A percentile compares a stretch with the other conserved stretches of the same genome.
phyloP scores from a whole-genome alignment of 2,888 invertebrate genomes.

The Panzeria rudis region DNA sequence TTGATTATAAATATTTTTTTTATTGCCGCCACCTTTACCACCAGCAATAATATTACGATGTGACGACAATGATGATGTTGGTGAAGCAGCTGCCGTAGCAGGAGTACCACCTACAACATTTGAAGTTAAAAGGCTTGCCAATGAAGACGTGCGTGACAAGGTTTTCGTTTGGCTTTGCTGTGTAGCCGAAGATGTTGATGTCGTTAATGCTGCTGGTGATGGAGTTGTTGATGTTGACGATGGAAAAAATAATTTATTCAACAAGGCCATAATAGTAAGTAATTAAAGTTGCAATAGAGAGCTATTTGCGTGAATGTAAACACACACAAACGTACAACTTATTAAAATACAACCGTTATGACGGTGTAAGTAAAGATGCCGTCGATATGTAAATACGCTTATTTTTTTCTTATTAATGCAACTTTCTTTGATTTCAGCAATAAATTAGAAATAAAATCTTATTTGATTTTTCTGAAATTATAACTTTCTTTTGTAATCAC shows the following conservation, averaged over 20 bases:
- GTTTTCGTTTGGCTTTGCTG: constrained; percentile 45
- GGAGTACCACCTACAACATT: constrained; percentile 18
- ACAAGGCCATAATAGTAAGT: constrained; percentile 87
- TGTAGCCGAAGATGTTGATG: constrained; percentile 65
- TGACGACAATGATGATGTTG: constrained; percentile 73
- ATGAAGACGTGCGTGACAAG: constrained; percentile 75
- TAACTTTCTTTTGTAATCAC: constrained; percentile 31
- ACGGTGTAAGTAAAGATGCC: constrained; percentile 1
- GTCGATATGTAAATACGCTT: constrained; percentile 3
- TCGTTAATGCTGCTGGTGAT: constrained; percentile 74
- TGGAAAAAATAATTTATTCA: constrained; percentile 88
- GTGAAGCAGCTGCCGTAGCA: constrained; percentile 64
- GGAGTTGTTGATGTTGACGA: constrained; percentile 85
- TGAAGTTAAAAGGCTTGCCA: constrained; percentile 59
- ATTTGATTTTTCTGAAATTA: neutral
- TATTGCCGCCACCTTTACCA: constrained; percentile 55
- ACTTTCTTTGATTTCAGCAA: neutral
- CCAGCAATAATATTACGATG: constrained; percentile 46
- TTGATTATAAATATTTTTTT: constrained; percentile 74
- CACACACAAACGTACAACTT: neutral
- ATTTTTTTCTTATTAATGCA: constrained; percentile 10
- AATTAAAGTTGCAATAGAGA: neutral
- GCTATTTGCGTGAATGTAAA: neutral
- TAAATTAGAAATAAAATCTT: neutral
- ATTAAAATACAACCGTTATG: constrained; percentile 25